Base-by-base conservation (phyloP, 2,888 invertebrate genomes). In the Drosophila kambysellisi region DNA sequence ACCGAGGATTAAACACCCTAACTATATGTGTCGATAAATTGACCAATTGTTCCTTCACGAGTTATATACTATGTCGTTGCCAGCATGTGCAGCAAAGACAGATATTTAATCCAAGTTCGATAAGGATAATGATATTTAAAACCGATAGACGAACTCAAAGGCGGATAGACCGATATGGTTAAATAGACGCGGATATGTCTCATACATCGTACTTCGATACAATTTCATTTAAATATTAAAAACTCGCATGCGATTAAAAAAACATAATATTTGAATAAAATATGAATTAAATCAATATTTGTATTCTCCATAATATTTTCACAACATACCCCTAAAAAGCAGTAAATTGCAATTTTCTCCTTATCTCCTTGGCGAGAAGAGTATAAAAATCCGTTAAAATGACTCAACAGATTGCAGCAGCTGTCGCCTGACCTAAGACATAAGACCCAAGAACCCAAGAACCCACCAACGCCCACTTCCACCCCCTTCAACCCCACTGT, bases 391-490 rank as follows among this genome's bases (percentile, higher is more conserved):
- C 73, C 32, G 41, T 35, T 46, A 63, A 66, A 53, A 65, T 71
- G 53, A 48, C 69, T 65, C 50, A 69, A 80, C 77, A 80, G 74
- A 77, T 80, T 77, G 70, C 59, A 75, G 39, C 79, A 79, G 79
- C 79, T 79, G 79, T 63, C 79, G 57, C 48, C 62, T 79, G 69
- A 57, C 62, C 76, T 58, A 46, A 70, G 46, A 52, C 61, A 39
- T 29, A 6, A 41, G 8, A 37, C n/a, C 12, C 20, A 17, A 54
- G 11, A 39, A 39, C 25, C 6, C 33, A 20, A 17, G 25, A 53
- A 25, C 39, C n/a, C 2, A 7, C 32, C 43, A 48, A 50, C 11
- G 12, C 9, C 35, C 41, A 29, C 15, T 6, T n/a, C 39, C 1
- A 25, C 25, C 3, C 54, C 32, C 41, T 39, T 33, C 56, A 12